Evolutionary conservation across 1,140 invertebrate genomes (phyloP).

Genomic region (Aradophagus sp.): DNA sequence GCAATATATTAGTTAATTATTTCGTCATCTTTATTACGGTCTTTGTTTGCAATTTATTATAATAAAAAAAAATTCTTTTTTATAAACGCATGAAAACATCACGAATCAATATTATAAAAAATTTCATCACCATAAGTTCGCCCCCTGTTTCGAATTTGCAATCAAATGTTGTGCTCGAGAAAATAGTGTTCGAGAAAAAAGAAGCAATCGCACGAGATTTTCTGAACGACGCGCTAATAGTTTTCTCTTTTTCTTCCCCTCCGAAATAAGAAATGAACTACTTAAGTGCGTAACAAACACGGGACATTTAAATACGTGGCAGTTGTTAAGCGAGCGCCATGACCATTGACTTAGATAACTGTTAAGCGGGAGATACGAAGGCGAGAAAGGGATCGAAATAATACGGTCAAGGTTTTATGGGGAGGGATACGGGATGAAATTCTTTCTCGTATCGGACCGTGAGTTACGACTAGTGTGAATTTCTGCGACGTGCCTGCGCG

Average conservation of each 20-base stretch:
- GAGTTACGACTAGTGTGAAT: conserved; percentile 18
- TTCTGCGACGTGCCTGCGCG: conserved; percentile 13
- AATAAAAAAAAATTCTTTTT: no score
- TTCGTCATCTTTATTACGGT: no score
- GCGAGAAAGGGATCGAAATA: conserved; percentile 32
- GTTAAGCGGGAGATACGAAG: conserved; percentile 16
- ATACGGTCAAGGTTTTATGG: conserved; percentile 47
- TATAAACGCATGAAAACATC: no score
- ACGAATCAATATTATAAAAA: no score
- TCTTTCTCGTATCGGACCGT: conserved; percentile 24
- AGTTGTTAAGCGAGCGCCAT: conserved; percentile 12
- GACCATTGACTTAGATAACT: conserved; percentile 45
- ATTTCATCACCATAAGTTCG: no score
- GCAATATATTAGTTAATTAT: no score
- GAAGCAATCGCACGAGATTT: no score
- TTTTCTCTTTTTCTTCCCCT: not conserved
- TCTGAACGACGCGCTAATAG: no score
- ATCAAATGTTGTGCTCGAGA: no score
- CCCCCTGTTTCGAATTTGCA: no score
- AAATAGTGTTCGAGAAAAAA: no score
- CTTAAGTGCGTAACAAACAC: conserved; percentile 1
- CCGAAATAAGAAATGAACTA: conserved; percentile 6
- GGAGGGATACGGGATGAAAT: conserved; percentile 22
- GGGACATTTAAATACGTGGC: conserved; percentile 5
- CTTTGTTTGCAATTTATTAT: no score